Percentiles rank a stretch among this genome's conserved stretches.
Evolutionary conservation across 2,888 invertebrate species (phyloP).

Genomic region (Tetramorium bicarinatum): DNA sequence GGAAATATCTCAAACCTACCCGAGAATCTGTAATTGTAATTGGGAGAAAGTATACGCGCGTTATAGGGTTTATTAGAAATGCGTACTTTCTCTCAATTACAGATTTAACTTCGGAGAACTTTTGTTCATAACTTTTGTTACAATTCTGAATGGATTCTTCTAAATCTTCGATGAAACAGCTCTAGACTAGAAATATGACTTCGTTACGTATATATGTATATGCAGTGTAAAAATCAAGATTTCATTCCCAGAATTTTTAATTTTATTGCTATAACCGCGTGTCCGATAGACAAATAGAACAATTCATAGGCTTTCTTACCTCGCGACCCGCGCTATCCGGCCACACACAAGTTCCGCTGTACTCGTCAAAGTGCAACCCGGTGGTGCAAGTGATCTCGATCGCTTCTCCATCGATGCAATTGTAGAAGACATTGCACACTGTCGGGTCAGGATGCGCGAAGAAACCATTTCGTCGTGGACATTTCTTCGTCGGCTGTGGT

Average conservation of each 20-base stretch:
- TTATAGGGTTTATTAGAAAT: slow-evolving; percentile 12
- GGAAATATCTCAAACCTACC: slow-evolving; percentile 1
- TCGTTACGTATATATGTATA: neutral
- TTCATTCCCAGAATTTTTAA: neutral
- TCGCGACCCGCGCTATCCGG: slow-evolving; percentile 93
- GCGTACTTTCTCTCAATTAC: slow-evolving; percentile 64
- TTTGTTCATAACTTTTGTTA: neutral
- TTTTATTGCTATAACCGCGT: neutral
- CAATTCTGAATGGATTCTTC: slow-evolving; percentile 62
- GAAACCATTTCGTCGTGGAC: slow-evolving; percentile 96
- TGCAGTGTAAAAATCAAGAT: neutral
- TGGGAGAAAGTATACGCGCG: slow-evolving; percentile 22
- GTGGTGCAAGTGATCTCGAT: slow-evolving; percentile 94
- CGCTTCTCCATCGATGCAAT: slow-evolving; percentile 95
- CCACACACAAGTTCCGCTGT: slow-evolving; percentile 96
- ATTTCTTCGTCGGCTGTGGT: slow-evolving; percentile 90
- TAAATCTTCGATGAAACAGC: neutral
- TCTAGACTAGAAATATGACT: neutral
- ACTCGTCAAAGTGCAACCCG: slow-evolving; percentile 96
- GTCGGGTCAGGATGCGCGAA: slow-evolving; percentile 95
- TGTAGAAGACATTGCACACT: slow-evolving; percentile 95
- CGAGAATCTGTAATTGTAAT: slow-evolving; percentile 22
- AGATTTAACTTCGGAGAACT: slow-evolving; percentile 41
- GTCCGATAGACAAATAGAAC: neutral
- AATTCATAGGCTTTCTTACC: slow-evolving; percentile 88